phyloP scores from a whole-genome alignment of 1,140 invertebrate genomes.

The Lepidotrigona ventralis region DNA sequence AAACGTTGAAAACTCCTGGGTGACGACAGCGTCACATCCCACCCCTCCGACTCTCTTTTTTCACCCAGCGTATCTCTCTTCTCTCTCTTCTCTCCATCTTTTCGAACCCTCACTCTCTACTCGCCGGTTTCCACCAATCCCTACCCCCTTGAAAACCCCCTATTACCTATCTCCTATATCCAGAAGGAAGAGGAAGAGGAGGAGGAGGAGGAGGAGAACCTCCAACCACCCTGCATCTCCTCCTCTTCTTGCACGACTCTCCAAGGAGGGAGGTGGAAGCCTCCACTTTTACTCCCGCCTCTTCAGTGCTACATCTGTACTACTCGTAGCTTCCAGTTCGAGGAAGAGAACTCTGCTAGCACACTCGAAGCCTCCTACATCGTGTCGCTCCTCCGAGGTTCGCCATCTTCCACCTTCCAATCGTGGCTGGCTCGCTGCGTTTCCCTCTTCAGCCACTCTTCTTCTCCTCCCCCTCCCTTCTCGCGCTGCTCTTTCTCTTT shows the following conservation, averaged over 20 bases:
- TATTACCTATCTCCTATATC: conserved; percentile 45
- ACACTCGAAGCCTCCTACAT: conserved; percentile 9
- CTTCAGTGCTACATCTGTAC: conserved; percentile 38
- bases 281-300: conserved; percentile 46
- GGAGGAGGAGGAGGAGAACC: too few species aligned
- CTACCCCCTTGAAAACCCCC: neutral
- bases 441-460: conserved; percentile 64
- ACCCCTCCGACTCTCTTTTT: conserved; percentile 24
- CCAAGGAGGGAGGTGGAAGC: neutral
- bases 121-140: neutral
- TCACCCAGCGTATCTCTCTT: conserved; percentile 33
- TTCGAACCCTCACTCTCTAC: neutral
- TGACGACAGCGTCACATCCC: conserved; percentile 38
- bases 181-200: neutral
- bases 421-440: conserved; percentile 44
- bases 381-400: conserved; percentile 47
- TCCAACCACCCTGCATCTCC: neutral
- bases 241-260: neutral
- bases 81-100: conserved; percentile 55
- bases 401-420: conserved; percentile 66
- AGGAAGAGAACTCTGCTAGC: neutral
- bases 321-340: conserved; percentile 10
- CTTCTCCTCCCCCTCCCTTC: conserved; percentile 29
- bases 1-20: conserved; percentile 18
- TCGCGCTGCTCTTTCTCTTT: too few species aligned